phyloP scores from a whole-genome alignment of 2,888 invertebrate species.

The Nasonia oneida region DNA sequence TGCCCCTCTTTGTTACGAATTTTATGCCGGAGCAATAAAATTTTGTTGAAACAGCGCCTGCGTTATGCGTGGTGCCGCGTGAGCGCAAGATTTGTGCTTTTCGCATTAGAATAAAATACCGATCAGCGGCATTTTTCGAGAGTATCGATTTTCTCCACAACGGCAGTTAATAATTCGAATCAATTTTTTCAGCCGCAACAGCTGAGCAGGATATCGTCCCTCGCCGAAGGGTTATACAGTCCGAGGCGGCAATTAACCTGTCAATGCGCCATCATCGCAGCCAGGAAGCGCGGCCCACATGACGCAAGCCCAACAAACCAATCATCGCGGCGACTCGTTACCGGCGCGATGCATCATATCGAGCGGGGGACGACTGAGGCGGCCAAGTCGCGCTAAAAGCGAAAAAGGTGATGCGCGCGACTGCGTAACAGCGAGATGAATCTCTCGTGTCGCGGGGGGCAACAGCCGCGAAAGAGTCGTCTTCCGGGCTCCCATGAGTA shows the following conservation, averaged over 20 bases:
- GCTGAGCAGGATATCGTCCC: background rate
- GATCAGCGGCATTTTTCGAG: background rate
- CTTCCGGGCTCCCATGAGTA: constrained; percentile 48
- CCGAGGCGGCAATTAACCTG: constrained; percentile 2
- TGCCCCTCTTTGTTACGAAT: constrained; percentile 35
- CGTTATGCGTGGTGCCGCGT: background rate
- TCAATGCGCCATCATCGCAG: background rate
- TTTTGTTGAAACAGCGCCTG: constrained; percentile 20
- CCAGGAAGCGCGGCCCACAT: background rate
- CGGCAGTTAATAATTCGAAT: background rate
- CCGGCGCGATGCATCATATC: constrained; percentile 26
- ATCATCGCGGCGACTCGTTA: constrained; percentile 32
- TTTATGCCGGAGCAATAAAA: constrained; percentile 27
- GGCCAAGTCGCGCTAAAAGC: background rate
- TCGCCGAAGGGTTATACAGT: background rate
- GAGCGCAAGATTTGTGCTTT: constrained; percentile 16
- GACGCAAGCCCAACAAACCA: constrained; percentile 20
- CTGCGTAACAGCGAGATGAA: constrained; percentile 30
- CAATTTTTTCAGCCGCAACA: background rate
- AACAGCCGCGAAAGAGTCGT: background rate
- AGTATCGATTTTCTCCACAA: background rate
- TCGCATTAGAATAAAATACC: constrained; percentile 19
- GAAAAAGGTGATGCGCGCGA: background rate
- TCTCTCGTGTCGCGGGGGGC: constrained; percentile 17
- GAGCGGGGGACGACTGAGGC: background rate